A percentile compares a stretch with the other conserved stretches of the same genome.
phyloP scores from a whole-genome alignment of 2,797 vertebrate genomes.

The Gymnodraco acuticeps region DNA sequence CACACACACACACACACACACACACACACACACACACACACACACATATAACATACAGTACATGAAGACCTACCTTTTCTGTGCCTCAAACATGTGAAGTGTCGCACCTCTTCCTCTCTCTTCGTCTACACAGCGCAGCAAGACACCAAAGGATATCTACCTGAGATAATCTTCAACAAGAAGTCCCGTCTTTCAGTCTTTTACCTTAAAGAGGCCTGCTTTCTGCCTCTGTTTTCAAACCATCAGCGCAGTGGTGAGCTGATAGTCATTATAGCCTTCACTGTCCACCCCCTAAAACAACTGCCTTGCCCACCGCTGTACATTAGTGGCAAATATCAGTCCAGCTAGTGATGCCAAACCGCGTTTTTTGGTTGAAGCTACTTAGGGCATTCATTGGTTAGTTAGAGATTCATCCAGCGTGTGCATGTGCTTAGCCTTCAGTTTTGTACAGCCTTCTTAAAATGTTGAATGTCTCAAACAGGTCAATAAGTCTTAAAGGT shows the following conservation, averaged over 20 bases:
- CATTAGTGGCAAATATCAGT: constrained; percentile 8
- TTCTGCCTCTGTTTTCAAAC: constrained; percentile 13
- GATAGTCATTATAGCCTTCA: constrained; percentile 22
- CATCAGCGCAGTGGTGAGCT: constrained; percentile 28
- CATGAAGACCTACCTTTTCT: constrained; percentile 45
- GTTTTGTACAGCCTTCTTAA: no score
- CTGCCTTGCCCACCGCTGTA: constrained; percentile 8
- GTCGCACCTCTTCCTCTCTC: constrained; percentile 31
- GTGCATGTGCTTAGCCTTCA: no score
- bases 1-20: constrained; percentile 21
- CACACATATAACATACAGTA: background rate
- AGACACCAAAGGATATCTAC: constrained; percentile 10
- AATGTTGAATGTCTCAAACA: no score
- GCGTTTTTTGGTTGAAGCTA: background rate
- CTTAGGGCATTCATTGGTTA: background rate
- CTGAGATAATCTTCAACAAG: constrained; percentile 43
- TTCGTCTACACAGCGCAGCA: background rate
- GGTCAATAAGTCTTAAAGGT: no score
- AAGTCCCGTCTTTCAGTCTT: background rate
- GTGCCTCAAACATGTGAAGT: constrained; percentile 51
- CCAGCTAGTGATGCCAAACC: constrained; percentile 9
- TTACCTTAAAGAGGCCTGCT: constrained; percentile 1
- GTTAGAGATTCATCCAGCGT: no score
- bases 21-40: constrained; percentile 22
- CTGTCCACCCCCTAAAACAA: background rate